Evolutionary conservation across 1,140 invertebrate species (phyloP).

Genomic region (Cotesia chilonis): DNA sequence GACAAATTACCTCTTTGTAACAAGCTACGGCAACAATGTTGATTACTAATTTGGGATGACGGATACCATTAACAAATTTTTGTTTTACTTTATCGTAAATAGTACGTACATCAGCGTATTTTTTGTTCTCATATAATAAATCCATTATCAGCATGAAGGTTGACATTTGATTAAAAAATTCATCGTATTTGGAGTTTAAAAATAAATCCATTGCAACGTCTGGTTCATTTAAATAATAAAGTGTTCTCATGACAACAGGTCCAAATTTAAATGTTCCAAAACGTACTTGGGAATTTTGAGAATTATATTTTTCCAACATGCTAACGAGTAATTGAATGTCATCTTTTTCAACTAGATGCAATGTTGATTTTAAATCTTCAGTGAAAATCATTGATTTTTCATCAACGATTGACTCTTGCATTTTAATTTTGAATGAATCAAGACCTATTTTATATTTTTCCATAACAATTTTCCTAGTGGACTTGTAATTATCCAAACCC

Average conservation of each 20-base stretch:
- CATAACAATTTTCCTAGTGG: conserved; percentile 61
- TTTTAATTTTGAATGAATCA: conserved; percentile 74
- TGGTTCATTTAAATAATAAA: conserved; percentile 75
- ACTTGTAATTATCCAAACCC: conserved; percentile 70
- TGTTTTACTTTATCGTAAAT: conserved; percentile 71
- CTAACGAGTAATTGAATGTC: conserved; percentile 73
- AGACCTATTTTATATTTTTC: conserved; percentile 67
- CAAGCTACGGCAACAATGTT: conserved; percentile 75
- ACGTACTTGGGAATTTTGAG: conserved; percentile 75
- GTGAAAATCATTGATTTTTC: conserved; percentile 78
- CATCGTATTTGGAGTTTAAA: conserved; percentile 68
- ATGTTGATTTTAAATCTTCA: conserved; percentile 85
- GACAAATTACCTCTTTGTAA: conserved; percentile 76
- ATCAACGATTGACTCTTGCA: conserved; percentile 69
- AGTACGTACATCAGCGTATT: conserved; percentile 74
- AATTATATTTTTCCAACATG: conserved; percentile 78
- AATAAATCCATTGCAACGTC: conserved; percentile 74
- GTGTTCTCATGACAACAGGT: conserved; percentile 83
- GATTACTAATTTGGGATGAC: conserved; percentile 74
- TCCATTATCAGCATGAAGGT: conserved; percentile 76
- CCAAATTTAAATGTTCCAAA: conserved; percentile 85
- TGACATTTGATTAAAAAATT: conserved; percentile 78
- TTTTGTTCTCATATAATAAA: conserved; percentile 75
- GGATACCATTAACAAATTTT: conserved; percentile 67
- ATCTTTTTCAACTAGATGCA: conserved; percentile 72